Evolutionary conservation across 2,888 invertebrate genomes (phyloP).

Genomic region (Drosophila neutralis): DNA sequence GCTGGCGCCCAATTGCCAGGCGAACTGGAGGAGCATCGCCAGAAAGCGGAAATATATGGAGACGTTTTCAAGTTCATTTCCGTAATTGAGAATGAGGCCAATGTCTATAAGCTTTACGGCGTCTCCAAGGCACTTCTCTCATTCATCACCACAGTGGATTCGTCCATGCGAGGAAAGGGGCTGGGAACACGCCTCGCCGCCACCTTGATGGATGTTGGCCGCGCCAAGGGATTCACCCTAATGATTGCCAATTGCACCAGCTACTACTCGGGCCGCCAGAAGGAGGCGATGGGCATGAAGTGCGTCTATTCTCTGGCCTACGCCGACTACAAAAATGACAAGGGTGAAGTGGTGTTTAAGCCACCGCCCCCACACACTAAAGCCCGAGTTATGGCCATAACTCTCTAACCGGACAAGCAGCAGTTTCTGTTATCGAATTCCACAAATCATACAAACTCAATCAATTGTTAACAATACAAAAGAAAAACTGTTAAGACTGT

Average conservation of each 20-base stretch:
- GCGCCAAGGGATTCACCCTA: slow-evolving; percentile 52
- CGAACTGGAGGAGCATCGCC: slow-evolving; percentile 11
- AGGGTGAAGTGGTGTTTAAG: slow-evolving; percentile 52
- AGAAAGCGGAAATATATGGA: neutral
- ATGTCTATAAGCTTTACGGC: slow-evolving; percentile 57
- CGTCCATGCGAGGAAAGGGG: slow-evolving; percentile 49
- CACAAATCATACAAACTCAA: neutral
- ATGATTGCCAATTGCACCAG: slow-evolving; percentile 64
- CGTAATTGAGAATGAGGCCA: slow-evolving; percentile 52
- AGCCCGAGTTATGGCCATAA: slow-evolving; percentile 16
- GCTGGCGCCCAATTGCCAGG: slow-evolving; percentile 6
- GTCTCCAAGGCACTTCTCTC: slow-evolving; percentile 53
- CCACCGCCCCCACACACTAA: slow-evolving; percentile 54
- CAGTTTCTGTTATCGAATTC: neutral
- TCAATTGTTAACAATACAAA: neutral
- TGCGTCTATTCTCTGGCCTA: slow-evolving; percentile 50
- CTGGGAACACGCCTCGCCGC: slow-evolving; percentile 52
- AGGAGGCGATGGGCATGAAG: slow-evolving; percentile 62
- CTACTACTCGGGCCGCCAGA: slow-evolving; percentile 60
- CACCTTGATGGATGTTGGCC: slow-evolving; percentile 55
- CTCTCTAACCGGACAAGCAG: slow-evolving; percentile 2
- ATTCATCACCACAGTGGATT: slow-evolving; percentile 50
- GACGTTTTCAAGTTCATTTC: slow-evolving; percentile 46
- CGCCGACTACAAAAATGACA: slow-evolving; percentile 53
- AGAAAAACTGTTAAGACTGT: no score